Base-by-base conservation (phyloP, 1,140 invertebrate genomes). In the Tribolium madens region DNA sequence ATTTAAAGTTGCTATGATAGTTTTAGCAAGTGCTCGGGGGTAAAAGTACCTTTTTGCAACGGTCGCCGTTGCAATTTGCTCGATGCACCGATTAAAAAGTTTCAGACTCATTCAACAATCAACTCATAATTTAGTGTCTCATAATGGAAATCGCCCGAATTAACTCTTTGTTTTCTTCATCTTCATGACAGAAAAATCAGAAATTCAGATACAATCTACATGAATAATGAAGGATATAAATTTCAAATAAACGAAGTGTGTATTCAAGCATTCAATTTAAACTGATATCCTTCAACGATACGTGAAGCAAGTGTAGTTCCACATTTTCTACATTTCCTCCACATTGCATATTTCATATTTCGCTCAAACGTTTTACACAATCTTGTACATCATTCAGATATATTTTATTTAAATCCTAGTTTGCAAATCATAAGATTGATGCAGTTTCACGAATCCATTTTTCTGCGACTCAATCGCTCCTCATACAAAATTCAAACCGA, bases 371-470 rank as follows among this genome's bases (percentile, higher is more conserved):
- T 76, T 76, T 76, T 76, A 53, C 74, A 12, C 74, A 69, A 76
- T 76, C 74, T 76, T 70, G 74, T 76, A 76, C 74, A 47, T 76
- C 74, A 21, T 31, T 76, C 74, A 42, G 46, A 53, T 50, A 76
- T 76, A 76, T 76, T 76, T 76, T 76, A 76, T 76, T 76, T 76
- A 76, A 76, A 76, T 69, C 68, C 52, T 53, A 69, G 74, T 76
- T 76, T 76, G n/a, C 42, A 31, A 76, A 76, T 74, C 36, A 71
- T 31, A 71, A 48, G 42, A 71, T 48, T 71, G 73, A 74, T 46
- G 53, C 53, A 74, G 26, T 74, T 73, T 50, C 71, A 17, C 12
- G 53, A 64, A 74, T 60, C 21, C 17, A 33, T 74, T 33, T 26
- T 52, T 57, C 10, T 17, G 52, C 52, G 52, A 21, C 52, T 57